phyloP scores from a whole-genome alignment of 2,113 vertebrate species.

The Serilophus lunatus region DNA sequence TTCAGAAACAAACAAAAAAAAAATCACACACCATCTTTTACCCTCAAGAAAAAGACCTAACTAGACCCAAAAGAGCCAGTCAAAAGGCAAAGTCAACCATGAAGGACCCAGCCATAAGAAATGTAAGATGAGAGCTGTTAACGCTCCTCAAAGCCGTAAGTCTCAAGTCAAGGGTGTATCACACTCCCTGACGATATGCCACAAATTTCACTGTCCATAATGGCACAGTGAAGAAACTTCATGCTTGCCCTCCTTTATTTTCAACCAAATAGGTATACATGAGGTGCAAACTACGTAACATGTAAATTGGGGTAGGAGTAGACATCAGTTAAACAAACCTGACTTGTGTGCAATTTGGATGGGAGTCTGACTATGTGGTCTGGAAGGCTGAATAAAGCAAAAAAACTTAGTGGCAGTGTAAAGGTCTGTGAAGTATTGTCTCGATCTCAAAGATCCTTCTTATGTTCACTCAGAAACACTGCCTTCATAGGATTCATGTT shows the following conservation, averaged over 20 bases:
- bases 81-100: neutral
- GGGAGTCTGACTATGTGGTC: neutral
- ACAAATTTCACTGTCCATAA: neutral
- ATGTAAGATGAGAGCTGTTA: neutral
- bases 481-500: neutral
- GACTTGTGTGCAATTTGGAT: neutral
- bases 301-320: neutral
- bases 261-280: neutral
- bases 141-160: neutral
- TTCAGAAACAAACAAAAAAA: neutral
- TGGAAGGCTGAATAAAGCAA: neutral
- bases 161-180: neutral
- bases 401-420: neutral
- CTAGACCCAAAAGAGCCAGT: neutral
- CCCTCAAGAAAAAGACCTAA: neutral
- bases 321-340: neutral
- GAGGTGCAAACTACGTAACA: neutral
- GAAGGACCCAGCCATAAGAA: neutral
- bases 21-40: neutral
- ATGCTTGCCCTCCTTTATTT: neutral
- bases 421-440: neutral
- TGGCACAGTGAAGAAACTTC: neutral
- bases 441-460: neutral
- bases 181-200: neutral
- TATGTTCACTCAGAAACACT: neutral